Percentiles rank a stretch among this genome's conserved stretches.
Conservation (phyloP, 92 coral and sea anemone species). For the Bergia puertoricense region DNA sequence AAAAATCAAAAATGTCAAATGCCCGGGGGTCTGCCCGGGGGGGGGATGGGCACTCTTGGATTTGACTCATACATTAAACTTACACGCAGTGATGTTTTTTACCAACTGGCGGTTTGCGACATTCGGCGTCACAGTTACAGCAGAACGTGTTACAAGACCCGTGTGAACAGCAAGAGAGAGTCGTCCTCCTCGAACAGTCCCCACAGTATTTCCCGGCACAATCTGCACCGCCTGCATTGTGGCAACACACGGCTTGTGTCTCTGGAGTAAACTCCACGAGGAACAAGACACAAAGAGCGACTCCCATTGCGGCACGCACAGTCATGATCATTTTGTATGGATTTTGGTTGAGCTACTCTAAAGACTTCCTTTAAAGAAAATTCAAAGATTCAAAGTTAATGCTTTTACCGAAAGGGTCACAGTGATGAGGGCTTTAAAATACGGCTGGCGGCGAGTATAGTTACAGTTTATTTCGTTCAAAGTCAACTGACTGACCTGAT, state of each 20-base stretch:
- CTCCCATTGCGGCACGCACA: not conserved
- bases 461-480: too few species aligned
- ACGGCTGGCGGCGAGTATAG: too few species aligned
- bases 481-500: too few species aligned
- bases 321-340: not conserved
- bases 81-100: not conserved
- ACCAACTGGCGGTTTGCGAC: not conserved
- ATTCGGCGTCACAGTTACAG: not conserved
- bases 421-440: too few species aligned
- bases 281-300: not conserved
- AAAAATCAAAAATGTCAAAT: too few species aligned
- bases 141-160: conserved; percentile 5
- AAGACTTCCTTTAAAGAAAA: not conserved
- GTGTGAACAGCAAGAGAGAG: not conserved
- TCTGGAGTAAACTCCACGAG: not conserved
- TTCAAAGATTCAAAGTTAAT: too few species aligned
- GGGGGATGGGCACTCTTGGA: too few species aligned
- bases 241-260: conserved; percentile 15
- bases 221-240: not conserved
- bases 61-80: not conserved
- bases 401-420: too few species aligned
- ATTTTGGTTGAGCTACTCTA: not conserved
- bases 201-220: conserved; percentile 25
- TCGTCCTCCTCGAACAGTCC: conserved; percentile 5
- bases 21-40: too few species aligned